Evolutionary conservation across 1,140 invertebrate species (phyloP).

Genomic region (Plutomurus gul): DNA sequence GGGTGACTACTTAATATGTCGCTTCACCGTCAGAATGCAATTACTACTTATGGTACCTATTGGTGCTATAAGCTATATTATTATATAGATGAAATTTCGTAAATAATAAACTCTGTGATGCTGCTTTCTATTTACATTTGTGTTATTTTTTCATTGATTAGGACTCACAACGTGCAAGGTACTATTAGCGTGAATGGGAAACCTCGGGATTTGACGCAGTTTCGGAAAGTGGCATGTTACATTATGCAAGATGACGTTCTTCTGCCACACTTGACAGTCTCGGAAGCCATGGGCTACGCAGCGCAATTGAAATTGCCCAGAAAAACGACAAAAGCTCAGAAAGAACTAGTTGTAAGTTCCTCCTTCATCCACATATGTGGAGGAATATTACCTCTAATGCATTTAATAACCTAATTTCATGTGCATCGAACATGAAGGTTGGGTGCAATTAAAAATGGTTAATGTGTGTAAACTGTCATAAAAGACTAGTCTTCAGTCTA

Average conservation of each 20-base stretch:
- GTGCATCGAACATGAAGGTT: too few relatives aligned
- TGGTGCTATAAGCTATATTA: not conserved
- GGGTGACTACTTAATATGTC: too few relatives aligned
- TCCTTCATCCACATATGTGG: not conserved
- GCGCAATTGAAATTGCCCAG: conserved; percentile 90
- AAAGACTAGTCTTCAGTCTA: too few relatives aligned
- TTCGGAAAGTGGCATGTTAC: conserved; percentile 91
- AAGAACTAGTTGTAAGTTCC: conserved; percentile 38
- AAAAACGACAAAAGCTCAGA: conserved; percentile 63
- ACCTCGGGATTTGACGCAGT: conserved; percentile 79
- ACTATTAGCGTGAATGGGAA: conserved; percentile 64
- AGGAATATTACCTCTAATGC: not conserved
- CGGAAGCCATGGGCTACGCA: conserved; percentile 86
- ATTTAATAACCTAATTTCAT: too few relatives aligned
- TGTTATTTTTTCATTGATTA: not conserved
- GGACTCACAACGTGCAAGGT: conserved; percentile 50
- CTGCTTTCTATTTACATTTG: conserved; percentile 59
- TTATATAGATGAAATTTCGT: not conserved
- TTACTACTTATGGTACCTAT: too few relatives aligned
- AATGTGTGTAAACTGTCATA: too few relatives aligned
- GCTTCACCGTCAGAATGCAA: too few relatives aligned
- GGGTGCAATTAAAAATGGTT: too few relatives aligned
- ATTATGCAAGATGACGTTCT: conserved; percentile 96
- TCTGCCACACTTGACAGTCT: conserved; percentile 82
- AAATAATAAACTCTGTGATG: conserved; percentile 84